Conservation (phyloP, 2,113 vertebrate genomes). For the Apus apus region DNA sequence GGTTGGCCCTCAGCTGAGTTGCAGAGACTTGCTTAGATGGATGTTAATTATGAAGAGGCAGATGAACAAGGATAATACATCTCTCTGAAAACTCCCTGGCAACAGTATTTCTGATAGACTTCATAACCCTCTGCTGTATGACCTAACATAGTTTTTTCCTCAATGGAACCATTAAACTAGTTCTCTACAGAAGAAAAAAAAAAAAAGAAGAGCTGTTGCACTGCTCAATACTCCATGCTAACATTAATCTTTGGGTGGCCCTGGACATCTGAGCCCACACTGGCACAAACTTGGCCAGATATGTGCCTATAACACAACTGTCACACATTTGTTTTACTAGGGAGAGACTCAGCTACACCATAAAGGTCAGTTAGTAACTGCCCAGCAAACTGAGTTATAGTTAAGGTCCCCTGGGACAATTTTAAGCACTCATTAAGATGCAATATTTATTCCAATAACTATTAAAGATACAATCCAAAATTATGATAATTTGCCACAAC, state of each 20-base stretch:
- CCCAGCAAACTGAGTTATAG: not conserved
- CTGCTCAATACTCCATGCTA: not conserved
- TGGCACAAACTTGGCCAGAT: not conserved
- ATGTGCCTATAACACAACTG: not conserved
- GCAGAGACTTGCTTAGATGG: not conserved
- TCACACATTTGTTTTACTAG: not conserved
- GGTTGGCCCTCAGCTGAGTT: not conserved
- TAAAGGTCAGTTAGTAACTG: not conserved
- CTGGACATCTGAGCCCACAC: not conserved
- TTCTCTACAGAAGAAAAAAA: not conserved
- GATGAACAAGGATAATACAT: not conserved
- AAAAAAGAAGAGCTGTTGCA: not conserved
- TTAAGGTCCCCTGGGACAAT: not conserved
- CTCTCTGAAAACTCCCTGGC: not conserved
- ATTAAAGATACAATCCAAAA: not conserved
- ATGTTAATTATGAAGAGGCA: not conserved
- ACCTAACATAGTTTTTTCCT: not conserved
- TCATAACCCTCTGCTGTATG: not conserved
- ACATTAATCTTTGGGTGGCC: not conserved
- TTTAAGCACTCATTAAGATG: not conserved
- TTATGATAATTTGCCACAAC: not conserved
- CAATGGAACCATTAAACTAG: not conserved
- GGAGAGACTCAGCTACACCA: not conserved
- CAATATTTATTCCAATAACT: not conserved
- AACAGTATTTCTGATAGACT: not conserved